Percentiles rank a stretch among this genome's conserved stretches.
Conservation (phyloP, 2,888 invertebrate species). For the Augochlorella aurata region DNA sequence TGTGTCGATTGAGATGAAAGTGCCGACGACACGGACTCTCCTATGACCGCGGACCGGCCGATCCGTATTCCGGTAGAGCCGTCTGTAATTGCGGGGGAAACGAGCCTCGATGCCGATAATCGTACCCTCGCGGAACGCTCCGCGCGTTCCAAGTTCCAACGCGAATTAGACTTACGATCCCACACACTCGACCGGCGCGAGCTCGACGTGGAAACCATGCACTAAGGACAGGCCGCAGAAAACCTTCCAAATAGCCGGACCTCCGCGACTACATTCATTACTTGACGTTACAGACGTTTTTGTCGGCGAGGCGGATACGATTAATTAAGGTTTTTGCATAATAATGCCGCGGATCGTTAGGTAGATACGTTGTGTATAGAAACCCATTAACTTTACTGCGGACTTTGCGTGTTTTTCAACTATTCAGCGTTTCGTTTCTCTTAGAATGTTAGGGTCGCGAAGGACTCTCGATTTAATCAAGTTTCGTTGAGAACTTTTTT, state of each 20-base stretch:
- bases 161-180: conserved; percentile 18
- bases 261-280: conserved; percentile 2
- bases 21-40: conserved; percentile 59
- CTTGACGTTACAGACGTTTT: conserved; percentile 11
- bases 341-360: conserved; percentile 5
- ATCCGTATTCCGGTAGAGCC: conserved; percentile 49
- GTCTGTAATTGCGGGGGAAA: conserved; percentile 55
- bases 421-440: too few species aligned
- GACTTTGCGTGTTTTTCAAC: too few species aligned
- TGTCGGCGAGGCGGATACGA: neutral
- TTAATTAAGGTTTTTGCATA: conserved; percentile 11
- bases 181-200: neutral
- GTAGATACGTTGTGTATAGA: neutral
- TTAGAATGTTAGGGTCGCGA: too few species aligned
- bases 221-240: neutral
- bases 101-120: conserved; percentile 45
- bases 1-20: conserved; percentile 72
- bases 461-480: too few species aligned
- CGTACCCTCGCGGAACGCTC: conserved; percentile 25
- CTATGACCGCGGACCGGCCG: conserved; percentile 34
- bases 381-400: too few species aligned
- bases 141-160: conserved; percentile 28
- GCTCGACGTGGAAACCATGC: neutral
- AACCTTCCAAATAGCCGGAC: neutral
- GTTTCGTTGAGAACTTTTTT: too few species aligned